A percentile compares a stretch with the other conserved stretches of the same genome.
Evolutionary conservation across 1,140 invertebrate species (phyloP).

Genomic region (Platyscapa corneri): DNA sequence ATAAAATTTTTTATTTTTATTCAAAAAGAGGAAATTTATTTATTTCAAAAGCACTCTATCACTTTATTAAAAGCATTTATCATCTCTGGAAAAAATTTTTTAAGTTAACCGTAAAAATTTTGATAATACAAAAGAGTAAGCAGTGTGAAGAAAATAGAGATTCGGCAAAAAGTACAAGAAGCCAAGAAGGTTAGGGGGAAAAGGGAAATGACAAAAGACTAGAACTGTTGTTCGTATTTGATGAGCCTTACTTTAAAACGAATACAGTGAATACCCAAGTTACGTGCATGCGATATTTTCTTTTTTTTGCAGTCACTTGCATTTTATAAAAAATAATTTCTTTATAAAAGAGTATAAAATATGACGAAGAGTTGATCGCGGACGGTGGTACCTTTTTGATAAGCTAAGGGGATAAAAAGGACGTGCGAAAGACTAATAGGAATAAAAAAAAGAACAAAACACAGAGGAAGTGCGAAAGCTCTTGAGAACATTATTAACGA

Average conservation of each 20-base stretch:
- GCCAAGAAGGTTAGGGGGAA: not conserved
- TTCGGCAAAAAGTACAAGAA: not conserved
- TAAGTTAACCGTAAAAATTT: not conserved
- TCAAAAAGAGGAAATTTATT: not conserved
- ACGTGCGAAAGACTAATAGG: slow-evolving; percentile 8
- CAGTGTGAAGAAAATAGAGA: not conserved
- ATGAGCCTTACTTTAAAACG: not conserved
- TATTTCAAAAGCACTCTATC: not conserved
- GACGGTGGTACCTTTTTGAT: not conserved
- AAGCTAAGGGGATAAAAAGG: not conserved
- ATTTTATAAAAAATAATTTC: slow-evolving; percentile 25
- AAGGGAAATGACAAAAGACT: no score
- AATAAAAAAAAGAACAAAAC: slow-evolving; percentile 11
- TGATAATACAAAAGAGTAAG: not conserved
- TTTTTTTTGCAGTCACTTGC: not conserved
- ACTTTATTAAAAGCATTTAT: not conserved
- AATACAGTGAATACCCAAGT: not conserved
- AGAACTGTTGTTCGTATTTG: not conserved
- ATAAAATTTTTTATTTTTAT: not conserved
- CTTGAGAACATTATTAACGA: slow-evolving; percentile 42
- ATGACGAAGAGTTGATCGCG: not conserved
- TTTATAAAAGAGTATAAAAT: slow-evolving; percentile 35
- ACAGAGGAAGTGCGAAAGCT: not conserved
- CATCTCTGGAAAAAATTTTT: not conserved
- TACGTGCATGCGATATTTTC: not conserved